Evolutionary conservation across 2,888 invertebrate species (phyloP).

Genomic region (Pyrgus malvae): DNA sequence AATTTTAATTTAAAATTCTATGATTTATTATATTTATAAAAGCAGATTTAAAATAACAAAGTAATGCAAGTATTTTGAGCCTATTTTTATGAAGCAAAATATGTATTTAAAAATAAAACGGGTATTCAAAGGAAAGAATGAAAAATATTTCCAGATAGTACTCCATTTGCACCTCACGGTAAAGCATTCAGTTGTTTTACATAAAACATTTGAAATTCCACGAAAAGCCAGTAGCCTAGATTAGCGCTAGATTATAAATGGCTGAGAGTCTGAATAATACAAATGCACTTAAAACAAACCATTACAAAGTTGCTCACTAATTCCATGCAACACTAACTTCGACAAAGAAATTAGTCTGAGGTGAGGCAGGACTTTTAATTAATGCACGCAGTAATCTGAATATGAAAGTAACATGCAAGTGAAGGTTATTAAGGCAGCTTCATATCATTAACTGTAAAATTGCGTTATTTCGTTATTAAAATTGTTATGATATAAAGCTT

Average conservation of each 20-base stretch:
- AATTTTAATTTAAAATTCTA: too few species aligned
- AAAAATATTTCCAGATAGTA: neutral
- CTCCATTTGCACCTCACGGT: neutral
- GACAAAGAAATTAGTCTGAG: slow-evolving; percentile 56
- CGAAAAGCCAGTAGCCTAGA: neutral
- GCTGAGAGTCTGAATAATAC: slow-evolving; percentile 21
- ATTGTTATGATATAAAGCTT: too few species aligned
- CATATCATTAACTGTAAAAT: neutral
- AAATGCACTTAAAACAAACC: slow-evolving; percentile 34
- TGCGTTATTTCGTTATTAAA: neutral
- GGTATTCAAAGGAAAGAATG: too few species aligned
- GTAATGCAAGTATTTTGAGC: too few species aligned
- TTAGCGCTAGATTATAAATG: neutral
- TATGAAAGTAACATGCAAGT: slow-evolving; percentile 46
- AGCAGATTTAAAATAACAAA: too few species aligned
- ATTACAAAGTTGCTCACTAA: slow-evolving; percentile 49
- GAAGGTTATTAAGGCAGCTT: slow-evolving; percentile 9
- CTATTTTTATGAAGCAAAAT: too few species aligned
- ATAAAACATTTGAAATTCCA: slow-evolving; percentile 3
- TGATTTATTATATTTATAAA: too few species aligned
- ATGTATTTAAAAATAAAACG: too few species aligned
- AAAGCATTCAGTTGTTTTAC: slow-evolving; percentile 1
- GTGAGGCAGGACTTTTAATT: slow-evolving; percentile 53
- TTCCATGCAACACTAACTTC: slow-evolving; percentile 61
- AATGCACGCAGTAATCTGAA: slow-evolving; percentile 66